Conservation (phyloP, 2,797 vertebrate species). For the Astyanax mexicanus region DNA sequence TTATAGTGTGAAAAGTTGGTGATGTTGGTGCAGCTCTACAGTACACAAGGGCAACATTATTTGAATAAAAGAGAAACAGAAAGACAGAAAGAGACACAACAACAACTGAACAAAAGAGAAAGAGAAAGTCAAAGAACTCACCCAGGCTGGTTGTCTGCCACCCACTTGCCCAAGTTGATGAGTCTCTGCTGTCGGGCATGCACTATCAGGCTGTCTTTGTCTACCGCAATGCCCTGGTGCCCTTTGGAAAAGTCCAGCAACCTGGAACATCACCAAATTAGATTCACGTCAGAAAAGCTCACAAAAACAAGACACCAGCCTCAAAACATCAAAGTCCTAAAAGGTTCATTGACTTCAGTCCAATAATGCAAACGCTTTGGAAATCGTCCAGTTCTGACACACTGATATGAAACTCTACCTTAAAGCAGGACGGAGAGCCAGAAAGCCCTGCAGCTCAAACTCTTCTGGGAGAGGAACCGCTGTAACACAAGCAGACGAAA, state of each 20-base stretch:
- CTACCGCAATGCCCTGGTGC: slow-evolving; percentile 92
- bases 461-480: slow-evolving; percentile 95
- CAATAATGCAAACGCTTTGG: not conserved
- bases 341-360: not conserved
- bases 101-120: too few species aligned
- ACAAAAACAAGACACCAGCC: not conserved
- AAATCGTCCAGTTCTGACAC: too few species aligned
- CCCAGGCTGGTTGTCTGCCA: slow-evolving; percentile 93
- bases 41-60: too few species aligned
- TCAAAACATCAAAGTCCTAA: not conserved
- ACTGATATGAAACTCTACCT: slow-evolving; percentile 73
- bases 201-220: slow-evolving; percentile 85
- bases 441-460: slow-evolving; percentile 97
- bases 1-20: too few species aligned
- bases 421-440: slow-evolving; percentile 94
- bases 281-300: not conserved
- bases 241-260: slow-evolving; percentile 97
- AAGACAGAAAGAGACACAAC: not conserved
- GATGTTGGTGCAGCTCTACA: too few species aligned
- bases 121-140: slow-evolving; percentile 65
- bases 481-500: slow-evolving; percentile 59
- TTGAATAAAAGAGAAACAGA: too few species aligned
- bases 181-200: slow-evolving; percentile 89
- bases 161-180: slow-evolving; percentile 91
- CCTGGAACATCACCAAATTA: slow-evolving; percentile 70